Base-by-base conservation (phyloP, 2,113 vertebrate genomes). In the Nycticorax nycticorax region DNA sequence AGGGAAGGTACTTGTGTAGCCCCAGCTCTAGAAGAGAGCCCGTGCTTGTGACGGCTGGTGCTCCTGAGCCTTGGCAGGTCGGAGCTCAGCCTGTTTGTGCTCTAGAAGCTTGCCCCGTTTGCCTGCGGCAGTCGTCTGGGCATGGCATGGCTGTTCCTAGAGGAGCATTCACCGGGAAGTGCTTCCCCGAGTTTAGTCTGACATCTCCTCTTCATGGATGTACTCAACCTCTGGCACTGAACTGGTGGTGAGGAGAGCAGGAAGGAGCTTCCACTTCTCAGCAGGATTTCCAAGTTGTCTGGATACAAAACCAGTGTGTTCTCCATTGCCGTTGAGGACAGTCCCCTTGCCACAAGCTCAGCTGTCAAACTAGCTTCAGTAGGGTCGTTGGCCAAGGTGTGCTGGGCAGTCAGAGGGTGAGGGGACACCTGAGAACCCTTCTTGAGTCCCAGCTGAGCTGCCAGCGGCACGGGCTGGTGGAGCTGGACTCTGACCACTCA, bases 311-410 rank as follows among this genome's bases (percentile, higher is more conserved):
- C 6, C 12, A 19, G 28, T 4, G 1, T 33, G 37, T 59, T 23
- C 5, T 48, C 37, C 9, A 1, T 8, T 33, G 45, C 26, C 14
- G 2, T 14, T 59, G 43, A 33, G 75, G 32, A 20, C 24, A 5
- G 43, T 45, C 23, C 6, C 32, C 47, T 67, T 1, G 5, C 47
- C 41, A 14, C 64, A 57, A 72, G 20, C 27, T 13, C 62, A 7
- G 0, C 2, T 45, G 21, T 8, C 39, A n/a, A 0, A 1, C 23
- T 47, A 33, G 41, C 23, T 37, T 30, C 53, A 19, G 35, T 1
- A 35, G 30, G 20, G 12, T 39, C 12, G 4, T 17, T 63, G 77
- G 66, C 56, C 24, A 13, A 10, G 48, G 35, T 21, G 60, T 32
- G 47, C 47, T 62, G 52, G 66, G 26, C 75, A 67, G 18, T 15